phyloP scores from a whole-genome alignment of 2,888 invertebrate species.

The Anorthoa munda region DNA sequence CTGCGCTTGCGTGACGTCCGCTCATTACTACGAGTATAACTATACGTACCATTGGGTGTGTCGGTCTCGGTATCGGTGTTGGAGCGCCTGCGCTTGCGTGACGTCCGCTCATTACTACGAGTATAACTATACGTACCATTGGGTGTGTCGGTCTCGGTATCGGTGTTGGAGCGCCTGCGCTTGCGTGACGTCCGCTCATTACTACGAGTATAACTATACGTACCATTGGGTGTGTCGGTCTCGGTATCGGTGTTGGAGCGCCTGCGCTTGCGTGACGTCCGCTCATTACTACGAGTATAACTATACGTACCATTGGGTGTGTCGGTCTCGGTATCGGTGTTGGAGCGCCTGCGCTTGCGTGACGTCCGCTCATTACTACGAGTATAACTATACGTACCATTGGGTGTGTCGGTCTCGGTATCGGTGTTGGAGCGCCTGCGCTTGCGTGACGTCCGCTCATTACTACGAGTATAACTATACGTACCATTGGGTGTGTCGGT shows the following conservation, averaged over 20 bases:
- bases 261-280: slow-evolving; percentile 93
- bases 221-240: slow-evolving; percentile 89
- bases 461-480: not conserved
- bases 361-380: too few species aligned
- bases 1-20: slow-evolving; percentile 93
- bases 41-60: slow-evolving; percentile 84
- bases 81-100: slow-evolving; percentile 96
- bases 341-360: slow-evolving; percentile 96
- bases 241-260: slow-evolving; percentile 94
- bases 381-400: slow-evolving; percentile 78
- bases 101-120: too few species aligned
- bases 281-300: too few species aligned
- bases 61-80: slow-evolving; percentile 92
- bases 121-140: slow-evolving; percentile 81
- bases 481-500: slow-evolving; percentile 88
- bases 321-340: slow-evolving; percentile 92
- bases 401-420: slow-evolving; percentile 90
- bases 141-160: slow-evolving; percentile 91
- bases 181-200: slow-evolving; percentile 89
- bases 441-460: slow-evolving; percentile 89
- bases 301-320: slow-evolving; percentile 84
- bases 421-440: slow-evolving; percentile 96
- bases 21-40: too few species aligned
- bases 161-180: slow-evolving; percentile 95
- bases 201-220: not conserved